Conservation (phyloP, 1,140 invertebrate species). For the Callitettix versicolor region DNA sequence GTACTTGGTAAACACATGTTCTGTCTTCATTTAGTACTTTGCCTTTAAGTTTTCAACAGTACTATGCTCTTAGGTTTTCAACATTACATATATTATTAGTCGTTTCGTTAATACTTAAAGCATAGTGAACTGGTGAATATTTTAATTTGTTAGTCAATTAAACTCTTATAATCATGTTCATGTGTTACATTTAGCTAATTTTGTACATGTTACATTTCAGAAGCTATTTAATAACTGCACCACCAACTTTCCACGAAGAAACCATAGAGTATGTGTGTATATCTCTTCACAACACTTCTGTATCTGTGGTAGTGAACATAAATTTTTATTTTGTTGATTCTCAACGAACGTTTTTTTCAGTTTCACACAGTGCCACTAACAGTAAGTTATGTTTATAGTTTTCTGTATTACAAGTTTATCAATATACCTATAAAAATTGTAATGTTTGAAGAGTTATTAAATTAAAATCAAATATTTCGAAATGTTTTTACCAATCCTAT, state of each 20-base stretch:
- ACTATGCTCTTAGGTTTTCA: too few species aligned
- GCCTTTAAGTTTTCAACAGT: too few species aligned
- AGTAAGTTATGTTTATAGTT: not conserved
- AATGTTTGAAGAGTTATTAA: not conserved
- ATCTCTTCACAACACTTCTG: conserved; percentile 1
- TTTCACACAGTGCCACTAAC: not conserved
- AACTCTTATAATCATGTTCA: too few species aligned
- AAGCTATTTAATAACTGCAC: conserved; percentile 1
- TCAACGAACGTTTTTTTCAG: not conserved
- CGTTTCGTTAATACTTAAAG: too few species aligned
- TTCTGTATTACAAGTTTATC: not conserved
- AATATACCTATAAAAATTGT: not conserved
- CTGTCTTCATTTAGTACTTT: too few species aligned
- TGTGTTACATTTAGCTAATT: too few species aligned
- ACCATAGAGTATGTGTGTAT: conserved; percentile 8
- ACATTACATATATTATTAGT: too few species aligned
- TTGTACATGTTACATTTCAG: not conserved
- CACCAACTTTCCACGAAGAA: not conserved
- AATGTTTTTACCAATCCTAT: not conserved
- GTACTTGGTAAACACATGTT: too few species aligned
- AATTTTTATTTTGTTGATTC: too few species aligned
- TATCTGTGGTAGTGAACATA: not conserved
- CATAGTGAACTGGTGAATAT: too few species aligned
- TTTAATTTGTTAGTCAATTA: too few species aligned
- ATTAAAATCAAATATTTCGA: not conserved